Evolutionary conservation across 2,888 invertebrate genomes (phyloP).

Genomic region (Himalopsyche kuldschensis): DNA sequence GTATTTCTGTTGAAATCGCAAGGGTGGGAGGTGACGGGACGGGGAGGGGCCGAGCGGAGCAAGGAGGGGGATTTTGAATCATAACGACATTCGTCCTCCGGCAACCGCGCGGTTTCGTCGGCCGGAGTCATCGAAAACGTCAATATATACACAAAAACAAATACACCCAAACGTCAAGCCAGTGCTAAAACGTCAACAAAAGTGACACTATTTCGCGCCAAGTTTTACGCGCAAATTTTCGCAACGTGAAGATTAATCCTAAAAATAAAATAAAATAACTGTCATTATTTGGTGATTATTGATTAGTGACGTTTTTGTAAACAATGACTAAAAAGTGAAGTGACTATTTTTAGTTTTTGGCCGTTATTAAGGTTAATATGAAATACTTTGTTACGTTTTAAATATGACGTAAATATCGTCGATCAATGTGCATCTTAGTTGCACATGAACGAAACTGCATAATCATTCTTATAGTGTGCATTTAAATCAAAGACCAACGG

Average conservation of each 20-base stretch:
- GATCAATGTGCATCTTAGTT: conserved; percentile 3
- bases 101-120: conserved; percentile 52
- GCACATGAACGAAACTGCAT: background rate
- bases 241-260: background rate
- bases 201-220: background rate
- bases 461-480: conserved; percentile 13
- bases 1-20: background rate
- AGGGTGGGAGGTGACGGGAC: conserved; percentile 44
- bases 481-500: background rate
- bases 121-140: conserved; percentile 57
- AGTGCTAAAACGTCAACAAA: background rate
- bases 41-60: conserved; percentile 41
- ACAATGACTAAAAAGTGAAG: background rate
- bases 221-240: background rate
- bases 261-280: background rate
- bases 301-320: background rate
- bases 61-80: conserved; percentile 24
- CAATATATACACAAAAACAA: conserved; percentile 50
- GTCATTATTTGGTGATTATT: background rate
- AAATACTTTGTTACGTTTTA: background rate
- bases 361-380: background rate
- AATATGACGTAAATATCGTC: background rate
- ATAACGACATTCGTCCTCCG: conserved; percentile 48
- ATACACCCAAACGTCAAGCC: background rate
- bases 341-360: background rate